Evolutionary conservation across 2,113 vertebrate species (phyloP).

Genomic region (Macrotus californicus): DNA sequence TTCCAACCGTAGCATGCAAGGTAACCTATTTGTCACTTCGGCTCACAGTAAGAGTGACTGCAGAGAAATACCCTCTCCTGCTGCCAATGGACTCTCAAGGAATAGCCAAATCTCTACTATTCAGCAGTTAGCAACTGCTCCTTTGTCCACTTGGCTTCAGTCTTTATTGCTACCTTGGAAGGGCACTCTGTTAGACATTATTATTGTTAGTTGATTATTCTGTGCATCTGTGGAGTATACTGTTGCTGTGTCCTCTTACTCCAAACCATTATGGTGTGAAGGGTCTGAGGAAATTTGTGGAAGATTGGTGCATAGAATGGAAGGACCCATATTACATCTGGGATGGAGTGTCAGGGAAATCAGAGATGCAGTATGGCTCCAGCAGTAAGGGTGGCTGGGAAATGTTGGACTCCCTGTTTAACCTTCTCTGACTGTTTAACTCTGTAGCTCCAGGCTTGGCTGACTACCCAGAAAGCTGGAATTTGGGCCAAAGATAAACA

Average conservation of each 20-base stretch:
- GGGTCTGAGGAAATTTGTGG: neutral
- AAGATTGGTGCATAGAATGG: neutral
- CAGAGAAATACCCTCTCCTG: neutral
- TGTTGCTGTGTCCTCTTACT: neutral
- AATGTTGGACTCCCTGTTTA: neutral
- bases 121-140: neutral
- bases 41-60: neutral
- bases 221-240: neutral
- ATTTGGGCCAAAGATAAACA: neutral
- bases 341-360: neutral
- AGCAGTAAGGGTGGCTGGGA: neutral
- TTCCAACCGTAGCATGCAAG: neutral
- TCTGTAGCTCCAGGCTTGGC: neutral
- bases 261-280: neutral
- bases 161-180: neutral
- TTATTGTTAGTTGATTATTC: neutral
- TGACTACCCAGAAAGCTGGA: neutral
- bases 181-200: neutral
- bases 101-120: neutral
- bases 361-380: neutral
- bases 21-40: neutral
- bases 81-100: neutral
- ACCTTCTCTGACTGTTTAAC: neutral
- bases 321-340: neutral
- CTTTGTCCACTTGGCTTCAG: neutral